A percentile compares a stretch with the other conserved stretches of the same genome.
These are phyloP conservation scores for Drosophila cardini DNA, from an alignment of 1,140 invertebrate genomes.

Conservation along the genomic window DNA sequence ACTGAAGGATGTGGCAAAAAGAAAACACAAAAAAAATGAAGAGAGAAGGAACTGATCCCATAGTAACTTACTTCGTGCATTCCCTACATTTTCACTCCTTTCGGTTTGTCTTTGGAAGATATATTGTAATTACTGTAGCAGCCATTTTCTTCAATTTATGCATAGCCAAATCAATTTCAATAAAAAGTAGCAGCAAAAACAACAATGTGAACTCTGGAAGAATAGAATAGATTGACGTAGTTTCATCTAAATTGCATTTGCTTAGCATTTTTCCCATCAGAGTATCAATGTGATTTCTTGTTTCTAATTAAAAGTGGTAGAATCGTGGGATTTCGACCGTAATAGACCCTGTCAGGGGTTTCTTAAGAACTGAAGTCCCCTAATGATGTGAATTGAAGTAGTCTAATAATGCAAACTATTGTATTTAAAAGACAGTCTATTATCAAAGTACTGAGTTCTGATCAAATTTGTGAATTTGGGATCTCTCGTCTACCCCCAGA, in stretches of 20 bases:
- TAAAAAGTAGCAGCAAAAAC: constrained; percentile 54
- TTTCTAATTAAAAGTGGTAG: constrained; percentile 63
- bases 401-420: too few species aligned
- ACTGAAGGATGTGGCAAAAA: constrained; percentile 4
- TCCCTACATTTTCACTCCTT: background rate
- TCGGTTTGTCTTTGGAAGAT: constrained; percentile 56
- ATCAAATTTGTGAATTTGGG: too few species aligned
- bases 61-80: background rate
- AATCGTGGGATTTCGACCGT: too few species aligned
- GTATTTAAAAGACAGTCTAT: too few species aligned
- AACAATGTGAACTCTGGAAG: constrained; percentile 11
- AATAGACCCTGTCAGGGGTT: too few species aligned
- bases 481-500: too few species aligned
- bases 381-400: too few species aligned
- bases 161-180: constrained; percentile 82
- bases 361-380: too few species aligned
- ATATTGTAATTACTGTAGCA: constrained; percentile 74
- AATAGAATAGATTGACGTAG: constrained; percentile 22
- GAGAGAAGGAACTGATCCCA: background rate
- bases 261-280: background rate
- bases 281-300: constrained; percentile 32
- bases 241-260: constrained; percentile 48
- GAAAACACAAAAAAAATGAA: too few species aligned
- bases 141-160: constrained; percentile 72
- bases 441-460: too few species aligned